Base-by-base conservation (phyloP, 2,888 invertebrate species). In the Lacanobia wlatinum region DNA sequence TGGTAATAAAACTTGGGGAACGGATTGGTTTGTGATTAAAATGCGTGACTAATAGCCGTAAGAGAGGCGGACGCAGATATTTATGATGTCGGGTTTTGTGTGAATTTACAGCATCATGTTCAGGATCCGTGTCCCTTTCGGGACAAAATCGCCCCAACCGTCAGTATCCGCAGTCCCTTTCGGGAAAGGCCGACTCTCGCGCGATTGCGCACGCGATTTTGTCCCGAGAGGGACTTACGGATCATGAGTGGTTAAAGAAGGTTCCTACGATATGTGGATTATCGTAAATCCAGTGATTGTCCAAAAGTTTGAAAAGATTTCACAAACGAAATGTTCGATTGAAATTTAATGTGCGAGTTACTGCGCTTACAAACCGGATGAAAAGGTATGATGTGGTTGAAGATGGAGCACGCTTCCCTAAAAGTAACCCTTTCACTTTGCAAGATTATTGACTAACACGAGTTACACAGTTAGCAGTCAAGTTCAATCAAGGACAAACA, bases 401-500 rank as follows among this genome's bases (percentile, higher is more conserved):
- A n/a, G n/a, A n/a, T n/a, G 12, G 12, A 43, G 1, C 34, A 34
- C 6, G 34, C 5, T 34, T 34, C 3, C 4, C 34, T 34, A 34
- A 21, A 21, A 50, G 28, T 28, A 28, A 28, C 28, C 28, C 28
- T 2, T 3, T 28, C 6, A 50, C 50, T 50, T 50, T 50, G n/a
- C 50, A 8, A 50, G 55, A 18, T 59, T 64, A 48, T 70, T 58
- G 52, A 46, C 43, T 18, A 18, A 55, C 55, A 67, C 12, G 40
- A 50, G 18, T 48, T 18, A 63, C 9, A 48, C 23, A 10, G 43
- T 38, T 56, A 28, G 12, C 53, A 60, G 46, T 64, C 67, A 68
- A 67, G 34, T 68, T 70, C 34, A 63, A 70, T 74, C 65, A 76
- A 73, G 65, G 67, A 23, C 40, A 58, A 48, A 38, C 67, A 60